These are phyloP conservation scores for Morphnarchus princeps DNA, from an alignment of 2,113 vertebrate species.

Conservation along the genomic window DNA sequence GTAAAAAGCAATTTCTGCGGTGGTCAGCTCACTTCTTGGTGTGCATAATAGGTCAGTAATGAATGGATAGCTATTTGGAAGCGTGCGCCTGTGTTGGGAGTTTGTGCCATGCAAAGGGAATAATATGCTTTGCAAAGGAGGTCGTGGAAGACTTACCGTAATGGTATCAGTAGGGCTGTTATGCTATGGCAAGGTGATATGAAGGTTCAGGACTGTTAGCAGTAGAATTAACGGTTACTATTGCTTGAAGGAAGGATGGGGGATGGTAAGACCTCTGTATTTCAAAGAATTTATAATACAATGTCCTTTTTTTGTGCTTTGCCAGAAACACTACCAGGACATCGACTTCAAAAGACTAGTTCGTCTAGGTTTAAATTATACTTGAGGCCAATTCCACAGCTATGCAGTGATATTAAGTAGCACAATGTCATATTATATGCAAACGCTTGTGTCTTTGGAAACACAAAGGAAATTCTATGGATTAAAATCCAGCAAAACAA, in stretches of 20 bases:
- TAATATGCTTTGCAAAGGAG: not conserved
- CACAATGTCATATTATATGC: not conserved
- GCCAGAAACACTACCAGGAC: not conserved
- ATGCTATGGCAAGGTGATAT: not conserved
- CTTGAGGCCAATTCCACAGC: not conserved
- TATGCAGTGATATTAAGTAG: not conserved
- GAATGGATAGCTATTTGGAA: not conserved
- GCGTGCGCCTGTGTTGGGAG: accelerated
- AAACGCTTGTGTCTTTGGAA: not conserved
- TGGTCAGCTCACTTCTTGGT: not conserved
- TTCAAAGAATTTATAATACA: not conserved
- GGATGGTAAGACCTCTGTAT: not conserved
- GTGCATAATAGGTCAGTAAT: not conserved
- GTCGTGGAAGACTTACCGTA: not conserved
- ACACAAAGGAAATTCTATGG: not conserved
- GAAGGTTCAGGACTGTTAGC: not conserved
- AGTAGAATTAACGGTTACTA: not conserved
- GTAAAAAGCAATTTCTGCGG: not conserved
- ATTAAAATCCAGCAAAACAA: not conserved
- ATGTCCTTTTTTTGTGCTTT: not conserved
- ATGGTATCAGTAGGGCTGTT: accelerated
- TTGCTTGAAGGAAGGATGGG: not conserved
- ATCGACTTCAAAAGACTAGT: not conserved
- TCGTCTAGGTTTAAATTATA: not conserved
- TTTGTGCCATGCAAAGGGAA: not conserved